A percentile compares a stretch with the other conserved stretches of the same genome.
Evolutionary conservation across 1,140 invertebrate genomes (phyloP).

Genomic region (Drosophila albomicans): DNA sequence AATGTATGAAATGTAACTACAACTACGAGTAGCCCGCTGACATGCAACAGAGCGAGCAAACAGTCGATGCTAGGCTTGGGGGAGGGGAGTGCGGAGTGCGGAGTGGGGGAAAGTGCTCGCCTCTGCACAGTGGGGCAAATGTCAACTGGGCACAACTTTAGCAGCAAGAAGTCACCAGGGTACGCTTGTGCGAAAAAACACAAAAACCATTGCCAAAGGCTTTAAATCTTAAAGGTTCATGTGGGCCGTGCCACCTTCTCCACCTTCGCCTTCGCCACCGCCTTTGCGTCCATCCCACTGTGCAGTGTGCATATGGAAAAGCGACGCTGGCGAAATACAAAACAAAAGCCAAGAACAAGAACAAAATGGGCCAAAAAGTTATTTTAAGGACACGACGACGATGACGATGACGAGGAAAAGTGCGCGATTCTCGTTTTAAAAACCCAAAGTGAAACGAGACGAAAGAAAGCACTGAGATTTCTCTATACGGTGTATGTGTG

Average conservation of each 20-base stretch:
- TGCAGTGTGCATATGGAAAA: constrained; percentile 37
- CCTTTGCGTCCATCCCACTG: not conserved
- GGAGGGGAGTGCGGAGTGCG: no score
- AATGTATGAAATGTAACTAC: constrained; percentile 64
- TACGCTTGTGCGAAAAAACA: not conserved
- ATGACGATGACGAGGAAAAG: constrained; percentile 36
- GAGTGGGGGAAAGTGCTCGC: not conserved
- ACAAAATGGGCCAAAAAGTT: constrained; percentile 80
- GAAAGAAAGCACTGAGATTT: constrained; percentile 46
- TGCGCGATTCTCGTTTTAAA: constrained; percentile 49
- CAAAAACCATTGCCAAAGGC: constrained; percentile 35
- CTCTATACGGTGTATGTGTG: constrained; percentile 5
- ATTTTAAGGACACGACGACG: constrained; percentile 70
- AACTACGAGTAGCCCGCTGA: constrained; percentile 58
- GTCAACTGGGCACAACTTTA: constrained; percentile 35
- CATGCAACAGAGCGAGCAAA: constrained; percentile 27
- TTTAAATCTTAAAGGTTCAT: constrained; percentile 16
- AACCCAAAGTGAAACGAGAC: constrained; percentile 42
- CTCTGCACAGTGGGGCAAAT: constrained; percentile 38
- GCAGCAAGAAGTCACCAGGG: no score
- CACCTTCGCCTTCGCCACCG: not conserved
- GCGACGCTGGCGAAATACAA: constrained; percentile 22
- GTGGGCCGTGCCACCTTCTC: not conserved
- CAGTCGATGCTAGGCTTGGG: no score
- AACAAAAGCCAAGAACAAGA: constrained; percentile 55